Evolutionary conservation across 2,888 invertebrate genomes (phyloP).

Genomic region (Incurvaria masculella): DNA sequence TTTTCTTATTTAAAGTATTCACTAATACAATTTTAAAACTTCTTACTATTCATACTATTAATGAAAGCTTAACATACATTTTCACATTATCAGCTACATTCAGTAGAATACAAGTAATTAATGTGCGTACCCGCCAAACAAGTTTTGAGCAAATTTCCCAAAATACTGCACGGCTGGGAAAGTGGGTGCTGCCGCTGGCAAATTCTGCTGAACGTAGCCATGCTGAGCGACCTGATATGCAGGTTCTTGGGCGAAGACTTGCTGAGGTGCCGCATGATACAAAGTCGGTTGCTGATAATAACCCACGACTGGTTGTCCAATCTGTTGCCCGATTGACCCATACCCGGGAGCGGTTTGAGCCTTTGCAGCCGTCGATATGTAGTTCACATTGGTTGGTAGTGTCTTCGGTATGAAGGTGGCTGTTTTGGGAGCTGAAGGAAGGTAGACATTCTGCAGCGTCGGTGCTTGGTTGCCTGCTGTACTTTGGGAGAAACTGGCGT

Average conservation of each 20-base stretch:
- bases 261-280: too few species aligned
- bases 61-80: neutral
- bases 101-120: slow-evolving; percentile 8
- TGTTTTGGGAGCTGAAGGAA: neutral
- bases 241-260: too few species aligned
- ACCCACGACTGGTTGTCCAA: neutral
- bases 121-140: slow-evolving; percentile 25
- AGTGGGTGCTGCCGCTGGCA: slow-evolving; percentile 20
- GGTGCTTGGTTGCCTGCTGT: too few species aligned
- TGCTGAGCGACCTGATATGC: neutral
- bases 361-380: neutral
- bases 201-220: neutral
- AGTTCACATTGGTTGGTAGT: neutral
- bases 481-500: neutral
- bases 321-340: neutral
- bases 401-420: neutral
- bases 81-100: neutral
- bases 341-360: neutral
- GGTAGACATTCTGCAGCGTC: too few species aligned
- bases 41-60: neutral
- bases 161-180: slow-evolving; percentile 36
- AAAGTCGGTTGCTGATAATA: neutral
- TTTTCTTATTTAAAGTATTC: neutral
- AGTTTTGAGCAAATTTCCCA: slow-evolving; percentile 33
- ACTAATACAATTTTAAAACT: neutral